Evolutionary conservation across 2,113 vertebrate species (phyloP), one percentile per base, ranked within the genome.

Genomic region (Delphinus delphis): DNA sequence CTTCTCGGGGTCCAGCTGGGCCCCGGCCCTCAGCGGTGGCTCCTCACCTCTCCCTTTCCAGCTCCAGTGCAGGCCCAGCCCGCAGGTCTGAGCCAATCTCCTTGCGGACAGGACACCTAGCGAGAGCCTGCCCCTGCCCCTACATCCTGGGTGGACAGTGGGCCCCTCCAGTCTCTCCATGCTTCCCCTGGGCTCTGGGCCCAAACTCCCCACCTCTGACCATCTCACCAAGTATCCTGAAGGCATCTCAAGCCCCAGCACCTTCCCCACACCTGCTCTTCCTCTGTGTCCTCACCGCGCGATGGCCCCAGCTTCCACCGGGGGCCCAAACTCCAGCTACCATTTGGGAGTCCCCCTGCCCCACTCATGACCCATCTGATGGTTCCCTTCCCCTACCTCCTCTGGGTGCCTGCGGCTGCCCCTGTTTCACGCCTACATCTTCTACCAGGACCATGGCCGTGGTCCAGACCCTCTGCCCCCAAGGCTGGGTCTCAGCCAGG

Each of bases 401-500:
- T 73, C 44, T 15, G 23, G 17, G 15, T 28, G n/a, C 21, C 50
- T 33, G 7, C 47, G 60, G 17, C 21, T 60, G 18, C 12, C 18
- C 44, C 68, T 14, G 21, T 3, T 41, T 58, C 50, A 7, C 3
- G 6, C 26, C 6, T 28, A 8, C 1, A 0, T 12, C 47, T 50
- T 60, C 70, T 9, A 26, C 36, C 36, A 44, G 50, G n/a, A 62
- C 5, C 12, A 10, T 0, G 11, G 18, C 41, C 36, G 1, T 8
- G 53, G 60, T 23, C 25, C 2, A 21, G 31, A 23, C 41, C 12
- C 25, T 18, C 20, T 18, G 20, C 11, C 25, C 60, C 55, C 26
- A 31, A 2, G 6, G 3, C 58, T 8, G 26, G 74, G 21, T 62
- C 47, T 38, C 21, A 14, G 36, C 21, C 10, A 53, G 53, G 50